Conservation (phyloP, 2,113 vertebrate genomes). For the Anolis sagrei region DNA sequence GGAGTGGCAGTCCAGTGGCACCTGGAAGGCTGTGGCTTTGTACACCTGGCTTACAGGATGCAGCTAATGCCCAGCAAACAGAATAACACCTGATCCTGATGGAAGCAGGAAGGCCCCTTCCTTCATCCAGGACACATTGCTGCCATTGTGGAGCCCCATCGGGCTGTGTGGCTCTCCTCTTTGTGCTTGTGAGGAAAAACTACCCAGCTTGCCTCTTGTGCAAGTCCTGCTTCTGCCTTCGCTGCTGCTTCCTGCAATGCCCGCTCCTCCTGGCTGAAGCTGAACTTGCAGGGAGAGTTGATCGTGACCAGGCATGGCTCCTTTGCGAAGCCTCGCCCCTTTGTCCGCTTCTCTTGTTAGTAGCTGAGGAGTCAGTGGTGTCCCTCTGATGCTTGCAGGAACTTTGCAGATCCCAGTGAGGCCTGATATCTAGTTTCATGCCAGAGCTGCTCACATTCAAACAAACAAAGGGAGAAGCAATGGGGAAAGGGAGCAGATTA, state of each 20-base stretch:
- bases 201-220: background rate
- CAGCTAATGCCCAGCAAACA: no score
- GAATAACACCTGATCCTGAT: no score
- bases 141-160: no score
- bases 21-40: no score
- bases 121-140: background rate
- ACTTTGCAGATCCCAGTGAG: background rate
- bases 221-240: background rate
- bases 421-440: background rate
- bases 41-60: background rate
- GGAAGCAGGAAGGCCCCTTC: no score
- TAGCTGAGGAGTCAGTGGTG: background rate
- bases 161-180: background rate
- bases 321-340: background rate
- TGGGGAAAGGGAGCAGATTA: fast-evolving
- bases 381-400: background rate
- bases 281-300: background rate
- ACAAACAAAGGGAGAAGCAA: no score
- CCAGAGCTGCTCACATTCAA: background rate
- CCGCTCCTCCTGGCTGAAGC: background rate
- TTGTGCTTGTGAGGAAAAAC: background rate
- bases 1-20: no score
- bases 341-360: no score
- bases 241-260: background rate
- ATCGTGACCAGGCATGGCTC: background rate